These are phyloP conservation scores for Cyclargus thomasi DNA, from an alignment of 1,140 invertebrate species.

Conservation along the genomic window DNA sequence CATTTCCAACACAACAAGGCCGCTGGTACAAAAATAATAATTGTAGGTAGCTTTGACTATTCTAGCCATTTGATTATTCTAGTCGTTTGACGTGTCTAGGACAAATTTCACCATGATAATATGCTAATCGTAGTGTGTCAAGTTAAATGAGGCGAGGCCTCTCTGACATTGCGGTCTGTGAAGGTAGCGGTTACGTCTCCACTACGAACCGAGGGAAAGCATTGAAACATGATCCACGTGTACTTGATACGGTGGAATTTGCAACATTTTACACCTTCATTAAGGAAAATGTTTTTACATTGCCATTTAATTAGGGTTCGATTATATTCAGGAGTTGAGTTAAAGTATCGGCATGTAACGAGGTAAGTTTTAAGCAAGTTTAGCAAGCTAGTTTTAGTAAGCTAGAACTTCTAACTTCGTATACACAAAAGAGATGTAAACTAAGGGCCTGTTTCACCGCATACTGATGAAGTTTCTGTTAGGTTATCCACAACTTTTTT, in stretches of 20 bases:
- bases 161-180: background rate
- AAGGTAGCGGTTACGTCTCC: constrained; percentile 1
- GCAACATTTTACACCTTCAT: background rate
- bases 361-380: too few relatives aligned
- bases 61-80: background rate
- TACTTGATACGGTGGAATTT: background rate
- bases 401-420: too few relatives aligned
- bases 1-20: too few relatives aligned
- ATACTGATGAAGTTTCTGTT: too few relatives aligned
- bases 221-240: background rate
- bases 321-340: too few relatives aligned
- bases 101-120: background rate
- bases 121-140: background rate
- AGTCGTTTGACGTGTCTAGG: background rate
- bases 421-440: too few relatives aligned
- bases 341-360: too few relatives aligned
- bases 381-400: too few relatives aligned
- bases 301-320: background rate
- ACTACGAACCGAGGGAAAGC: background rate
- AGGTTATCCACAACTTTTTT: too few relatives aligned
- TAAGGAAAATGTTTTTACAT: background rate
- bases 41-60: too few relatives aligned
- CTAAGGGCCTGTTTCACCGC: too few relatives aligned
- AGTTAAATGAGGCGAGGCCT: background rate
- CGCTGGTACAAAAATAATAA: too few relatives aligned